Conservation (phyloP, 2,888 invertebrate species). For the Rutpela maculata region DNA sequence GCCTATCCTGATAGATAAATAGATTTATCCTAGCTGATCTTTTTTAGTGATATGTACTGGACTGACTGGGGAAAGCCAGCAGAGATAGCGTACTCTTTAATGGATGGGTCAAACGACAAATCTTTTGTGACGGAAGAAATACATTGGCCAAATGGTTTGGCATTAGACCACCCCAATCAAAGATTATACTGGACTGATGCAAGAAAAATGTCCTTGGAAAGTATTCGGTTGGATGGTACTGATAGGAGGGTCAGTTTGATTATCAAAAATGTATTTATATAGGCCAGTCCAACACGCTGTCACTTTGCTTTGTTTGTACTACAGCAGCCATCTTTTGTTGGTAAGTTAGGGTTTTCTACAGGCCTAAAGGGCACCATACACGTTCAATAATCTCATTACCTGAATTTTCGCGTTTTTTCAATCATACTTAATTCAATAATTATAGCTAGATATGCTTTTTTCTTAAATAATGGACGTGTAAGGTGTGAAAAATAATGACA, state of each 20-base stretch:
- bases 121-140: slow-evolving; percentile 80
- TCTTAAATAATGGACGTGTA: too few relatives aligned
- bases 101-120: slow-evolving; percentile 86
- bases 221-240: slow-evolving; percentile 79
- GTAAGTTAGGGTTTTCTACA: too few relatives aligned
- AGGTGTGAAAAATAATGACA: too few relatives aligned
- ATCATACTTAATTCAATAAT: too few relatives aligned
- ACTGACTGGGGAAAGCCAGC: slow-evolving; percentile 88
- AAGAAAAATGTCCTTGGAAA: slow-evolving; percentile 81
- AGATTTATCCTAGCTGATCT: slow-evolving; percentile 11
- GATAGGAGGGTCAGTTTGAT: slow-evolving; percentile 78
- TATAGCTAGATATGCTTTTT: too few relatives aligned
- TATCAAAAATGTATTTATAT: background rate
- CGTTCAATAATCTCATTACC: too few relatives aligned
- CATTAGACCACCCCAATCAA: slow-evolving; percentile 86
- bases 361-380: too few relatives aligned
- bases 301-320: too few relatives aligned
- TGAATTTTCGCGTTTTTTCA: too few relatives aligned
- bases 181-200: slow-evolving; percentile 94
- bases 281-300: too few relatives aligned
- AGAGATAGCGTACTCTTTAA: slow-evolving; percentile 85
- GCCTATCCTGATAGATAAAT: background rate
- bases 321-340: too few relatives aligned
- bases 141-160: slow-evolving; percentile 90
- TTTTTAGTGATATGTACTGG: slow-evolving; percentile 90